These are phyloP conservation scores for Cerastis rubricosa DNA, from an alignment of 2,888 invertebrate genomes.

Conservation along the genomic window DNA sequence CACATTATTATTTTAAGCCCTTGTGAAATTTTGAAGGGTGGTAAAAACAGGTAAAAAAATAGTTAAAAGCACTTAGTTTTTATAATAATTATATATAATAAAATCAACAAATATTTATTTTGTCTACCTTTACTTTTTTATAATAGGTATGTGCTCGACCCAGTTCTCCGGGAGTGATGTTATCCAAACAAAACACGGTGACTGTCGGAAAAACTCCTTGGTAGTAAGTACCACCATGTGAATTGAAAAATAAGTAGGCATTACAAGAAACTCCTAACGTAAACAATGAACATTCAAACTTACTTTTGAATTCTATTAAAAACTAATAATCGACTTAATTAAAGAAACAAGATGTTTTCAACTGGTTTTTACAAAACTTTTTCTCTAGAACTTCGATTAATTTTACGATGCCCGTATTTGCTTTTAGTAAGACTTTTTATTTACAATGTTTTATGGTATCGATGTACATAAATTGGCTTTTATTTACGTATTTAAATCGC, in stretches of 20 bases:
- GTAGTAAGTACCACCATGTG: neutral
- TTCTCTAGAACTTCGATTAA: constrained; percentile 46
- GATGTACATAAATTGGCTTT: constrained; percentile 58
- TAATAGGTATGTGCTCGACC: no score
- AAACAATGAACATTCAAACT: constrained; percentile 19
- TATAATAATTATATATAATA: no score
- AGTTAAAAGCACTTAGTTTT: no score
- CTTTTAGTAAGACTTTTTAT: constrained; percentile 57
- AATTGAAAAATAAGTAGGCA: neutral
- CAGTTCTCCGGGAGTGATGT: no score
- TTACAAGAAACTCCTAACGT: neutral
- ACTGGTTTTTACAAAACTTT: constrained; percentile 41
- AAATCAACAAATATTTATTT: no score
- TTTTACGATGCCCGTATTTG: constrained; percentile 52
- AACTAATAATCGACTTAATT: constrained; percentile 33
- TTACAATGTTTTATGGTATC: constrained; percentile 52
- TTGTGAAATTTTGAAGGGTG: no score
- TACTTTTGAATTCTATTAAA: constrained; percentile 3
- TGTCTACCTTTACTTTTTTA: no score
- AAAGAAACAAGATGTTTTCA: constrained; percentile 36
- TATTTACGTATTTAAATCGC: constrained; percentile 59
- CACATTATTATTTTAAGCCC: no score
- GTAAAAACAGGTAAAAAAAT: no score
- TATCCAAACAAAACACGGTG: neutral
- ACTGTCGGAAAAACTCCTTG: neutral